These are phyloP conservation scores for Barnardius zonarius DNA, from an alignment of 2,113 vertebrate species.

Conservation along the genomic window DNA sequence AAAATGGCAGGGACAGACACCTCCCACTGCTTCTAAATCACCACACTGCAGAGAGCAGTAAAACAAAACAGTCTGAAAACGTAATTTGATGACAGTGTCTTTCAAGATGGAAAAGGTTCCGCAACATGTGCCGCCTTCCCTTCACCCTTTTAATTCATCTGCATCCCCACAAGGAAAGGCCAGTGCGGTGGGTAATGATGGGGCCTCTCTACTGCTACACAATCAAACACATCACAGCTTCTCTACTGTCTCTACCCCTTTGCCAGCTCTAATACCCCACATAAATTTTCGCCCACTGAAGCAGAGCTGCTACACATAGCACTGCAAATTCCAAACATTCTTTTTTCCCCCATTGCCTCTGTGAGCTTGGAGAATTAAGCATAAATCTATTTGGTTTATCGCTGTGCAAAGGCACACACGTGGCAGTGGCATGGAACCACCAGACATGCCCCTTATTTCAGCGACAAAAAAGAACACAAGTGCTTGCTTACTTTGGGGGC, in stretches of 20 bases:
- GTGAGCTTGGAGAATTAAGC: not conserved
- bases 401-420: not conserved
- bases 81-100: not conserved
- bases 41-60: not conserved
- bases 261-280: constrained; percentile 28
- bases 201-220: not conserved
- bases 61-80: not conserved
- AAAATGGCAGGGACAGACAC: not conserved
- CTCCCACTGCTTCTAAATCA: not conserved
- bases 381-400: not conserved
- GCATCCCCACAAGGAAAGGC: not conserved
- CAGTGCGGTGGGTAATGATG: not conserved
- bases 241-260: not conserved
- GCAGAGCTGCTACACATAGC: constrained; percentile 47
- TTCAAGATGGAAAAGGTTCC: not conserved
- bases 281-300: constrained; percentile 48
- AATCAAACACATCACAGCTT: not conserved
- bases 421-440: not conserved
- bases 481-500: not conserved
- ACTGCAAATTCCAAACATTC: constrained; percentile 46
- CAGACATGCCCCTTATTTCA: not conserved
- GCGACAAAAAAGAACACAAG: not conserved
- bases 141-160: not conserved
- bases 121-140: not conserved
- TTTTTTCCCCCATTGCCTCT: not conserved